Conservation (phyloP, 1,140 invertebrate species). For the Heliconius nattereri region DNA sequence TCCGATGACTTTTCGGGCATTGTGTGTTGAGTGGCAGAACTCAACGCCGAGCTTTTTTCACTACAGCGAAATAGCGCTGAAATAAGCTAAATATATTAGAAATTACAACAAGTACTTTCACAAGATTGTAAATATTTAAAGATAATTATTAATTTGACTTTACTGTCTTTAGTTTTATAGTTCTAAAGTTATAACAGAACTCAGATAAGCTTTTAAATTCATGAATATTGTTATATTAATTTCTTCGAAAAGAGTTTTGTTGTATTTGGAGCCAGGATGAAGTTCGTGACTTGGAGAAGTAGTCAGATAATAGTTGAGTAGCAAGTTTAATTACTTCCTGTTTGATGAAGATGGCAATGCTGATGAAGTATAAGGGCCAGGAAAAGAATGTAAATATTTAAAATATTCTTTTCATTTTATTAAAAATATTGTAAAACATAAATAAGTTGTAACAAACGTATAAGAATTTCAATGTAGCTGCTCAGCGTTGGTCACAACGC, state of each 20-base stretch:
- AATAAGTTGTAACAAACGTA: no score
- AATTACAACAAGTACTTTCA: not conserved
- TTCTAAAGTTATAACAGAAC: not conserved
- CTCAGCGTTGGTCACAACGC: no score
- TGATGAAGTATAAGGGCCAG: not conserved
- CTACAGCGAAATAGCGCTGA: no score
- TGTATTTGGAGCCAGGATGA: conserved; percentile 10
- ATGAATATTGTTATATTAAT: conserved; percentile 26
- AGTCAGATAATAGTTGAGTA: conserved; percentile 33
- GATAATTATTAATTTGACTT: not conserved
- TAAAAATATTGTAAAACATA: no score
- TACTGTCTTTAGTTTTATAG: not conserved
- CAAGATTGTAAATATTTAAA: not conserved
- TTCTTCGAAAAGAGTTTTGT: conserved; percentile 18
- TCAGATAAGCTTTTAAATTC: conserved; percentile 17
- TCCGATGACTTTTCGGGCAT: no score
- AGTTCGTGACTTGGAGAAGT: conserved; percentile 24
- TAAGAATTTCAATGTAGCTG: no score
- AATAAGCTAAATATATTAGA: no score
- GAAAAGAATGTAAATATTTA: not conserved
- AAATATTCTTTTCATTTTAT: no score
- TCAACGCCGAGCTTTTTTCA: no score
- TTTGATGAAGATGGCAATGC: conserved; percentile 12
- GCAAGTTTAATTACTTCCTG: conserved; percentile 21
- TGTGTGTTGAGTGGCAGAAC: no score